phyloP scores from a whole-genome alignment of 2,113 vertebrate genomes.

The Pachycephala philippinensis region DNA sequence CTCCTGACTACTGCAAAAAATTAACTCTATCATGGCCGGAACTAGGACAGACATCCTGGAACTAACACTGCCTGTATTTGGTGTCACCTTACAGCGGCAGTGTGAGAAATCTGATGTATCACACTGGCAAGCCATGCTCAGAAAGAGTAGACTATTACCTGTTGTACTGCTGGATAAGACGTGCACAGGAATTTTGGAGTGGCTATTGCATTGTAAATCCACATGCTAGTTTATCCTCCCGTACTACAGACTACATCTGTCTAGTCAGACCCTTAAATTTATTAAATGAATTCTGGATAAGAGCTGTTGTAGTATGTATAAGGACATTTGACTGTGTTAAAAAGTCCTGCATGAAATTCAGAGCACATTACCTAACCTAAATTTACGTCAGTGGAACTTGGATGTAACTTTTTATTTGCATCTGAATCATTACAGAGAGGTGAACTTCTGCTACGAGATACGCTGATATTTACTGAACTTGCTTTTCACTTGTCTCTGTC shows the following conservation, averaged over 20 bases:
- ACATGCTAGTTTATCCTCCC: neutral
- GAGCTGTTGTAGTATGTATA: neutral
- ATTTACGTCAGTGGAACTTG: constrained; percentile 29
- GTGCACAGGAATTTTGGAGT: neutral
- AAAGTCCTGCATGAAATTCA: constrained; percentile 17
- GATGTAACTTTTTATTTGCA: constrained; percentile 31
- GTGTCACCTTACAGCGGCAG: accelerated
- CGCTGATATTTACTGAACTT: constrained; percentile 47
- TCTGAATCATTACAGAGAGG: neutral
- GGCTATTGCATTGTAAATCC: neutral
- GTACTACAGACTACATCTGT: neutral
- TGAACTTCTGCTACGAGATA: constrained; percentile 38
- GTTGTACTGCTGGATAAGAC: neutral
- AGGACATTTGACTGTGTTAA: neutral
- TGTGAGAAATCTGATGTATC: neutral
- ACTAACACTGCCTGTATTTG: neutral
- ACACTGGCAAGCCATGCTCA: neutral
- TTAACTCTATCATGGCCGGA: neutral
- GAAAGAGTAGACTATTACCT: neutral
- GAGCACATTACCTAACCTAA: neutral
- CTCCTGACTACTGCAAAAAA: neutral
- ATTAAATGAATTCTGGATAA: neutral
- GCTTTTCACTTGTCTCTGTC: constrained; percentile 39
- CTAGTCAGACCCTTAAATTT: constrained; percentile 22
- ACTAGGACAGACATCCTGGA: neutral